Percentiles rank a stretch among this genome's conserved stretches.
Conservation (phyloP, 1,140 invertebrate genomes). For the Dendroctonus ponderosae region DNA sequence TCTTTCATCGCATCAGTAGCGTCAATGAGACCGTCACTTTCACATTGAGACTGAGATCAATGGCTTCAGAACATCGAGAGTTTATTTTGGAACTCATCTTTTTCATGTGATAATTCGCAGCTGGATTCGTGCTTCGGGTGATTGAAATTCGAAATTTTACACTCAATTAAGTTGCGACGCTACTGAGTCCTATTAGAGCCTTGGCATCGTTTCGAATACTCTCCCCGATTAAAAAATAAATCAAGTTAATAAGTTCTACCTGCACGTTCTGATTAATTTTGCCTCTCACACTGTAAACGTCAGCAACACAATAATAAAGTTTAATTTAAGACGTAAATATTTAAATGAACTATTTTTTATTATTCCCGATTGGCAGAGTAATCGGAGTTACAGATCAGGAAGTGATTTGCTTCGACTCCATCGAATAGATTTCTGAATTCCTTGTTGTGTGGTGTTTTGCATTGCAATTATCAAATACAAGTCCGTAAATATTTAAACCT, state of each 20-base stretch:
- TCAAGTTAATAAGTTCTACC: slow-evolving; percentile 29
- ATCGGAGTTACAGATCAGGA: slow-evolving; percentile 13
- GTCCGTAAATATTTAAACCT: too few relatives aligned
- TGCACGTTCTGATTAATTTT: slow-evolving; percentile 24
- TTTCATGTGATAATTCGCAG: too few relatives aligned
- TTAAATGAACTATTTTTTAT: slow-evolving; percentile 31
- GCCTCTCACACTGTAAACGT: slow-evolving; percentile 23
- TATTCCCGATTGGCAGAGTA: slow-evolving; percentile 16
- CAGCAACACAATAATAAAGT: slow-evolving; percentile 32
- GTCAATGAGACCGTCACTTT: too few relatives aligned
- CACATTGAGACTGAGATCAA: too few relatives aligned
- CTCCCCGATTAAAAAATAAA: slow-evolving; percentile 19
- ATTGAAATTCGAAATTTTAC: neutral
- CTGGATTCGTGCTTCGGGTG: too few relatives aligned
- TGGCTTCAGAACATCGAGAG: too few relatives aligned
- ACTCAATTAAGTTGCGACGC: neutral
- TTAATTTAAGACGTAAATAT: slow-evolving; percentile 33
- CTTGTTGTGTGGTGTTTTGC: too few relatives aligned
- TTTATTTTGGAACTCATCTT: too few relatives aligned
- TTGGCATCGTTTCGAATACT: slow-evolving; percentile 10
- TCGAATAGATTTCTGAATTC: neutral
- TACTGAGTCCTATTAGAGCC: slow-evolving; percentile 11
- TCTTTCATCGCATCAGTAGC: too few relatives aligned
- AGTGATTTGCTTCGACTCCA: neutral
- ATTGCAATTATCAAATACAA: too few relatives aligned